phyloP scores from a whole-genome alignment of 2,888 invertebrate genomes.

The Ligdia adustata region DNA sequence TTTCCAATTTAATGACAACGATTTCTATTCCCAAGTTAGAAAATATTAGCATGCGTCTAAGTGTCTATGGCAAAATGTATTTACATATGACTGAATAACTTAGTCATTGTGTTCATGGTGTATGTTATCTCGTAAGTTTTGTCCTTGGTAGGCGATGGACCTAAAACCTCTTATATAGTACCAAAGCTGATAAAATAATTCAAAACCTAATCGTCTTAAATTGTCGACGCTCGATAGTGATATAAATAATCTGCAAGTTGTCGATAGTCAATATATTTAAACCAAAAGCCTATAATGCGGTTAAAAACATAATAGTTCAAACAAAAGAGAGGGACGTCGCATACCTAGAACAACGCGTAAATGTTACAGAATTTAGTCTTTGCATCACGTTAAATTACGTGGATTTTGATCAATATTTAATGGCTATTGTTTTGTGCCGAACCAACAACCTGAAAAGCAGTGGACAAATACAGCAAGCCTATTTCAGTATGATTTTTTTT shows the following conservation, averaged over 20 bases:
- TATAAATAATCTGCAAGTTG: too few species aligned
- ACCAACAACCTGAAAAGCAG: too few species aligned
- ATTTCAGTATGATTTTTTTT: too few species aligned
- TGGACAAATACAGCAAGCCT: not conserved
- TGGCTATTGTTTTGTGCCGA: constrained; percentile 4
- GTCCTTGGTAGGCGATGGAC: constrained; percentile 15
- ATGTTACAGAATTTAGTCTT: constrained; percentile 9
- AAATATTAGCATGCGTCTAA: constrained; percentile 12
- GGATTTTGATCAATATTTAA: constrained; percentile 13
- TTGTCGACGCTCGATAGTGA: not conserved
- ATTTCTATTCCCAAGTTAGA: constrained; percentile 32
- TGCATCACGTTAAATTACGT: not conserved
- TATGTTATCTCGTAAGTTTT: constrained; percentile 17
- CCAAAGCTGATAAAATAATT: not conserved
- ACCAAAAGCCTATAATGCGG: too few species aligned
- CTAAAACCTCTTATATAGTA: too few species aligned
- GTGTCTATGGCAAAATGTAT: constrained; percentile 28
- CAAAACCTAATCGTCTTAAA: not conserved
- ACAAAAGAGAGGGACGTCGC: constrained; percentile 3
- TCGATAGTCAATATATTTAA: too few species aligned
- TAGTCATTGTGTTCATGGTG: constrained; percentile 27
- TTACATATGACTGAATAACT: constrained; percentile 35
- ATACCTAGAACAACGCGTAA: constrained; percentile 10
- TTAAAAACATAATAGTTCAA: too few species aligned
- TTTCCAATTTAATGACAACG: constrained; percentile 23